Percentiles rank a stretch among this genome's conserved stretches.
Conservation (phyloP, 2,888 invertebrate genomes). For the Belgica antarctica region DNA sequence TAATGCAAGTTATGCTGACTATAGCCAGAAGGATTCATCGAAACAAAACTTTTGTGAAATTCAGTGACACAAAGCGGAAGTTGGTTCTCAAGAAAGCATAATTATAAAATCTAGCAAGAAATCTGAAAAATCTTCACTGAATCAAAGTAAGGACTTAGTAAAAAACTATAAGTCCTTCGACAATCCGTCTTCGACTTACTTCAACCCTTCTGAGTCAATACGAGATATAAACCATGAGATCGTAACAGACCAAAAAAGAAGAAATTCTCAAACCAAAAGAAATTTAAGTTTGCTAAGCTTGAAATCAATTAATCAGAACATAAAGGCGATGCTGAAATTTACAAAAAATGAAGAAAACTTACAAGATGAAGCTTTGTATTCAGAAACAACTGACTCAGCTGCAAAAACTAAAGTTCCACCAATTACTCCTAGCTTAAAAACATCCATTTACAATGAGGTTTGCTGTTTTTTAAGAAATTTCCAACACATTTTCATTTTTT, state of each 20-base stretch:
- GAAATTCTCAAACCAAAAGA: no score
- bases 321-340: constrained; percentile 50
- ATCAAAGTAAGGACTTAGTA: constrained; percentile 23
- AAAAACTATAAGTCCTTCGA: constrained; percentile 38
- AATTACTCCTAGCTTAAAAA: constrained; percentile 51
- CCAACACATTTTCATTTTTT: no score
- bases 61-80: constrained; percentile 46
- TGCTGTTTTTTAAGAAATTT: no score
- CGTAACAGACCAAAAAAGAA: no score
- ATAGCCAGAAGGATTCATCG: constrained; percentile 64
- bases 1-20: constrained; percentile 59
- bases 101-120: no score
- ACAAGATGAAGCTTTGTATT: constrained; percentile 23
- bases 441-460: constrained; percentile 53
- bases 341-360: constrained; percentile 30
- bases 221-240: no score
- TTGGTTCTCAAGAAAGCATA: constrained; percentile 16
- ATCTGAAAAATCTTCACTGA: constrained; percentile 29
- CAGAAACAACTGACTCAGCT: not conserved
- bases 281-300: constrained; percentile 51
- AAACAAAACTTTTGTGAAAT: constrained; percentile 71
- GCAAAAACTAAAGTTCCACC: constrained; percentile 1
- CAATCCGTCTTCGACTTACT: constrained; percentile 19
- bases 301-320: constrained; percentile 54
- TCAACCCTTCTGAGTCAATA: constrained; percentile 32